Evolutionary conservation across 2,113 vertebrate species (phyloP).

Genomic region (Cololabis saira): DNA sequence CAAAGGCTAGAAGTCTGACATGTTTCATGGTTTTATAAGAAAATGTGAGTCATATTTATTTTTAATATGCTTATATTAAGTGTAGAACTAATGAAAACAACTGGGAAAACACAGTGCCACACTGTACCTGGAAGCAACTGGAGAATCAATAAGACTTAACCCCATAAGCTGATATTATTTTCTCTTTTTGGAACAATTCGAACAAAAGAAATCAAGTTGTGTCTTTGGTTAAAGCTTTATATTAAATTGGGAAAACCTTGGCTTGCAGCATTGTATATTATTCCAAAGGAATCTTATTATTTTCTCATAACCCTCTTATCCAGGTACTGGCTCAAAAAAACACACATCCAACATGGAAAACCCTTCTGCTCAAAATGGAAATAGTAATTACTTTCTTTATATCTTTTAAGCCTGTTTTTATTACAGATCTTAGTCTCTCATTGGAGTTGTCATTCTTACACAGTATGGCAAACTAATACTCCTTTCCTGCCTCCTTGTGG

Average conservation of each 20-base stretch:
- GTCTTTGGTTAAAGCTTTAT: slow-evolving; percentile 38
- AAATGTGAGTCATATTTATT: slow-evolving; percentile 59
- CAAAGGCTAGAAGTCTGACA: slow-evolving; percentile 34
- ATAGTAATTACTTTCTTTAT: slow-evolving; percentile 28
- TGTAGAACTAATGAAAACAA: slow-evolving; percentile 57
- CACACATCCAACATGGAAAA: slow-evolving; percentile 32
- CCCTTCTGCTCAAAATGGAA: slow-evolving; percentile 21
- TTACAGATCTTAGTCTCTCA: slow-evolving; percentile 11
- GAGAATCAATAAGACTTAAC: slow-evolving; percentile 45
- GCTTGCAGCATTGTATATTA: slow-evolving; percentile 19
- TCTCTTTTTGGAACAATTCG: slow-evolving; percentile 34
- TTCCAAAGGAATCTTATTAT: slow-evolving; percentile 38
- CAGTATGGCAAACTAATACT: background rate
- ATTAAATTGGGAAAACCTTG: slow-evolving; percentile 23
- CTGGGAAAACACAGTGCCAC: slow-evolving; percentile 35
- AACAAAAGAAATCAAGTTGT: slow-evolving; percentile 53
- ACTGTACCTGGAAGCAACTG: slow-evolving; percentile 19
- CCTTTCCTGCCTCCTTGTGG: slow-evolving; percentile 57
- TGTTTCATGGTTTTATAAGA: slow-evolving; percentile 59
- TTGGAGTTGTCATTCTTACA: background rate
- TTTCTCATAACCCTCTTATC: slow-evolving; percentile 44
- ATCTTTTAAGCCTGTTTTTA: slow-evolving; percentile 33
- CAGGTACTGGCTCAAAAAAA: slow-evolving; percentile 39
- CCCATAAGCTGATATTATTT: slow-evolving; percentile 35
- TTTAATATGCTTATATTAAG: slow-evolving; percentile 53